Conservation (phyloP, 2,888 invertebrate species). For the Hemistola chrysoprasaria region DNA sequence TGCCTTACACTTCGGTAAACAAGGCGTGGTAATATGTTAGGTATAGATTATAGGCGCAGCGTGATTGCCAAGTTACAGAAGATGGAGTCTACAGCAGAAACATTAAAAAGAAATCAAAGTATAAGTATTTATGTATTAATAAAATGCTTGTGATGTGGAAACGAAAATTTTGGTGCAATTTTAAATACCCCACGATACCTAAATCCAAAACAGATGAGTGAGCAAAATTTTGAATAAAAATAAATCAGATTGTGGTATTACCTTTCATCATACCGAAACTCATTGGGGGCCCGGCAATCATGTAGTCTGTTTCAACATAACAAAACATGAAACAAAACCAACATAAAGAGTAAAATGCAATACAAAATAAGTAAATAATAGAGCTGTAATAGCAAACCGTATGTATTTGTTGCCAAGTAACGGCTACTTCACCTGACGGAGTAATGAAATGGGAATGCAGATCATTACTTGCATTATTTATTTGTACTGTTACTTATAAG, state of each 20-base stretch:
- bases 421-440: too few species aligned
- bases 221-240: conserved; percentile 67
- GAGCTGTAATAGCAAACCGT: too few species aligned
- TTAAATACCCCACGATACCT: conserved; percentile 71
- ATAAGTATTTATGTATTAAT: conserved; percentile 2
- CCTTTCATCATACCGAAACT: conserved; percentile 94
- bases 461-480: too few species aligned
- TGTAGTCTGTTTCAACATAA: conserved; percentile 84
- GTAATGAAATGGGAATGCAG: too few species aligned
- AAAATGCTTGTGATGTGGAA: conserved; percentile 64
- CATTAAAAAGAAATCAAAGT: conserved; percentile 26
- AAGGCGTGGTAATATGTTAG: too few species aligned
- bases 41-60: too few species aligned
- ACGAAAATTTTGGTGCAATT: conserved; percentile 59
- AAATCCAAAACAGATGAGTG: conserved; percentile 62
- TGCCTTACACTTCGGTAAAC: too few species aligned
- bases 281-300: conserved; percentile 91
- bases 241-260: conserved; percentile 80
- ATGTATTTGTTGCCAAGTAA: too few species aligned
- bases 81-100: conserved; percentile 27
- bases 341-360: conserved; percentile 83
- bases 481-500: too few species aligned
- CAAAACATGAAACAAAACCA: conserved; percentile 89
- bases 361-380: conserved; percentile 30
- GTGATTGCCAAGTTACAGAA: too few species aligned